Percentiles rank a stretch among this genome's conserved stretches.
phyloP scores from a whole-genome alignment of 2,888 invertebrate species.

The Perithous albicinctus region DNA sequence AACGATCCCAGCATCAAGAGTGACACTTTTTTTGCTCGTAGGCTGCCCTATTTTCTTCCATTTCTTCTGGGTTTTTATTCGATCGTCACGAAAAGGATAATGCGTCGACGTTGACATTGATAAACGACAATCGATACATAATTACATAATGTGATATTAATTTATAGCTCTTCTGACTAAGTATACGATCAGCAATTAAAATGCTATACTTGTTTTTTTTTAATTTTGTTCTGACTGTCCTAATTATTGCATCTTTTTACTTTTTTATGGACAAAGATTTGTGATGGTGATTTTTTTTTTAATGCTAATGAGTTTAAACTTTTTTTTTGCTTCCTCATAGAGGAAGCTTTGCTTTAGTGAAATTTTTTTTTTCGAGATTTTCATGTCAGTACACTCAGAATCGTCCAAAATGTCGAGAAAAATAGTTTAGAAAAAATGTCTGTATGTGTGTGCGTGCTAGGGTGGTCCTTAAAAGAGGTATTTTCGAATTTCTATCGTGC shows the following conservation, averaged over 20 bases:
- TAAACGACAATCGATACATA: neutral
- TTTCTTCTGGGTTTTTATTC: neutral
- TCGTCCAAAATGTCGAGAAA: too few relatives aligned
- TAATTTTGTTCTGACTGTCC: neutral
- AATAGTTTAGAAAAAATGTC: too few relatives aligned
- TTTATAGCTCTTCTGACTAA: neutral
- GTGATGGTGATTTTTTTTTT: neutral
- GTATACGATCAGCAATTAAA: neutral
- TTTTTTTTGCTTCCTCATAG: too few relatives aligned
- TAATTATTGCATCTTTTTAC: neutral
- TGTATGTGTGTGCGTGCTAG: too few relatives aligned
- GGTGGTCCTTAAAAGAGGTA: too few relatives aligned
- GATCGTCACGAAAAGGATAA: neutral
- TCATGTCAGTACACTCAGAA: too few relatives aligned
- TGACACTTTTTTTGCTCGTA: neutral
- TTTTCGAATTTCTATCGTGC: too few relatives aligned
- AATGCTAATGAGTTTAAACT: too few relatives aligned
- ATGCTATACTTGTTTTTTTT: neutral
- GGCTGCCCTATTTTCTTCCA: neutral
- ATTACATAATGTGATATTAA: slow-evolving; percentile 1
- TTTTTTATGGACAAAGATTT: too few relatives aligned
- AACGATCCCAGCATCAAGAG: neutral
- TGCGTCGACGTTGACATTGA: neutral
- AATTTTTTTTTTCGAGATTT: too few relatives aligned
- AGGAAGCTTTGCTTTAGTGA: too few relatives aligned